Evolutionary conservation across 2,888 invertebrate genomes (phyloP).

Genomic region (Lomographa bimaculata): DNA sequence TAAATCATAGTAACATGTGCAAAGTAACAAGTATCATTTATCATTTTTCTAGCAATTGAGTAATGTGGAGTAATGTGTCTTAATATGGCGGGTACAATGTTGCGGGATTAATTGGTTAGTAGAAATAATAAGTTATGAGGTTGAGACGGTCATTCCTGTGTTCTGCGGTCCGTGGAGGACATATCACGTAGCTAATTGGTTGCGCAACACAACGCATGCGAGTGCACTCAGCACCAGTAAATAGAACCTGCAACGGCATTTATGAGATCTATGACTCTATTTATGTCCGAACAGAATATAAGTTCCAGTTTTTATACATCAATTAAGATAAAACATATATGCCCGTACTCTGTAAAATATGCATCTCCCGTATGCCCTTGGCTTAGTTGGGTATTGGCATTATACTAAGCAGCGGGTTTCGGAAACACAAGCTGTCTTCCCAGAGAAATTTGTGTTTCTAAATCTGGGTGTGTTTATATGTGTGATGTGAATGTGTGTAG

Average conservation of each 20-base stretch:
- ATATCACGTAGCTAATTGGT: constrained; percentile 57
- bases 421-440: too few relatives aligned
- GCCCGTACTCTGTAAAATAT: too few relatives aligned
- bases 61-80: constrained; percentile 35
- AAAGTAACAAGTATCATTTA: constrained; percentile 22
- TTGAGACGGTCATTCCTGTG: constrained; percentile 60
- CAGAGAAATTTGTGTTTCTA: too few relatives aligned
- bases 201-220: constrained; percentile 61
- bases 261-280: too few relatives aligned
- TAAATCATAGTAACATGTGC: constrained; percentile 21
- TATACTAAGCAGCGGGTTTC: too few relatives aligned
- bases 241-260: not conserved
- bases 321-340: too few relatives aligned
- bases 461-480: too few relatives aligned
- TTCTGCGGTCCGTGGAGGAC: constrained; percentile 59
- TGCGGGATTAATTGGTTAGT: constrained; percentile 28
- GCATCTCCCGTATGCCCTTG: too few relatives aligned
- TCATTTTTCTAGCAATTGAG: constrained; percentile 34
- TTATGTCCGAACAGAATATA: too few relatives aligned
- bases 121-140: constrained; percentile 39
- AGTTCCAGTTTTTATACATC: too few relatives aligned
- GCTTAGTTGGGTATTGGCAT: too few relatives aligned
- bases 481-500: too few relatives aligned
- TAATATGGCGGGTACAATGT: constrained; percentile 29
- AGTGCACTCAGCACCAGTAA: constrained; percentile 35